Percentiles rank a stretch among this genome's conserved stretches.
phyloP scores from a whole-genome alignment of 2,113 vertebrate genomes.

The Candoia aspera region DNA sequence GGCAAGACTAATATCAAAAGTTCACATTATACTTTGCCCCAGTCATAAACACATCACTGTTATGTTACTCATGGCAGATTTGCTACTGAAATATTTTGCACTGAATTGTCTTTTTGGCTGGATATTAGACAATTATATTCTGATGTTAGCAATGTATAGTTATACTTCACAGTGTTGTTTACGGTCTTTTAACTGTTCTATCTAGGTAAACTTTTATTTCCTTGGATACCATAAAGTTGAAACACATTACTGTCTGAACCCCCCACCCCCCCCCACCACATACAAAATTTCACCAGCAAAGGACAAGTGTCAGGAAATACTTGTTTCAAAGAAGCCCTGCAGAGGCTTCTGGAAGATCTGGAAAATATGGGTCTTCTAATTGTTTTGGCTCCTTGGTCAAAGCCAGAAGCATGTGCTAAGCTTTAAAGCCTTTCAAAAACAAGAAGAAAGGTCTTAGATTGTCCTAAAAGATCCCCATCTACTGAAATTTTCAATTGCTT shows the following conservation, averaged over 20 bases:
- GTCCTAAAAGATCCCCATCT: no score
- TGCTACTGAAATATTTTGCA: conserved; percentile 4
- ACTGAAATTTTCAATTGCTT: no score
- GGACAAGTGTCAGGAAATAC: no score
- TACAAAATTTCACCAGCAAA: no score
- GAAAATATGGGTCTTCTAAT: no score
- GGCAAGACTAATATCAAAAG: conserved; percentile 6
- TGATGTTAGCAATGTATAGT: neutral
- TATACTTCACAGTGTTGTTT: neutral
- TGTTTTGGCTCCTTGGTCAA: no score
- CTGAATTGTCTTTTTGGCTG: neutral
- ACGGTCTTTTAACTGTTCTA: neutral
- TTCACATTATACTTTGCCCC: conserved; percentile 13
- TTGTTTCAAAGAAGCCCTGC: no score
- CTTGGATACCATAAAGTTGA: neutral
- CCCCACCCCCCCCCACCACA: neutral
- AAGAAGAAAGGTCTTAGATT: no score
- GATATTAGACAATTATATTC: neutral
- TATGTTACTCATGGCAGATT: neutral
- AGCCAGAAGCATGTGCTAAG: no score
- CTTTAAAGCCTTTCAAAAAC: no score
- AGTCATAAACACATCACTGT: conserved; percentile 14
- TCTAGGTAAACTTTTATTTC: neutral
- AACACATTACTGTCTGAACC: neutral
- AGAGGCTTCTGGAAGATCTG: no score